These are phyloP conservation scores for Melanargia galathea DNA, from an alignment of 2,888 invertebrate genomes.

Conservation along the genomic window DNA sequence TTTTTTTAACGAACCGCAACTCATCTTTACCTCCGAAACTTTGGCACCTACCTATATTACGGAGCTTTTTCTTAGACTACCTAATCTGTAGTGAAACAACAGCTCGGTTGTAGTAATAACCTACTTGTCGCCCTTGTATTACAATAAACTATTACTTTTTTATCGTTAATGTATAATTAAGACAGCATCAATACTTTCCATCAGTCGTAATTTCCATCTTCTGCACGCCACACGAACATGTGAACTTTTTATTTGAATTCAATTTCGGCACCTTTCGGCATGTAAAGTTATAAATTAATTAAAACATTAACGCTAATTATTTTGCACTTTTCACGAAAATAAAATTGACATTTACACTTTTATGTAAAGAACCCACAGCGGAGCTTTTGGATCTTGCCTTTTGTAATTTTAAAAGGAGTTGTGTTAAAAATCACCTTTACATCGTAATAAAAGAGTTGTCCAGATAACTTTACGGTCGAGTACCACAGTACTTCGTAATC, in stretches of 20 bases:
- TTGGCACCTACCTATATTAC: no score
- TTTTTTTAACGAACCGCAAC: no score
- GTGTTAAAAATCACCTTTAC: neutral
- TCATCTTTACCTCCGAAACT: no score
- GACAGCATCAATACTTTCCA: no score
- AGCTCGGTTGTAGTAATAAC: no score
- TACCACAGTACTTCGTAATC: neutral
- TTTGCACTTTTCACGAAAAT: neutral
- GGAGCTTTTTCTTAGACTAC: no score
- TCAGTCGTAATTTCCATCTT: no score
- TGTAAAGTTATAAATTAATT: neutral
- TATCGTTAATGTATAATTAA: no score
- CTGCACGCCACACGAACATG: no score
- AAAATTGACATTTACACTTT: slow-evolving; percentile 1
- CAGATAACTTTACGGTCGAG: neutral
- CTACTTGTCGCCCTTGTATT: no score
- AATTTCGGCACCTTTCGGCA: neutral
- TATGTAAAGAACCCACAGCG: neutral
- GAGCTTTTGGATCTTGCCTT: slow-evolving; percentile 3
- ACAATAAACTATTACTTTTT: no score
- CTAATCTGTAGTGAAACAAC: no score
- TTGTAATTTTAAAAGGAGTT: neutral
- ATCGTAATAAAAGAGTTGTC: slow-evolving; percentile 2
- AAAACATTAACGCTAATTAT: slow-evolving; percentile 20
- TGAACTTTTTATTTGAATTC: neutral